phyloP scores from a whole-genome alignment of 2,113 vertebrate genomes.

The Macquaria ambigua region DNA sequence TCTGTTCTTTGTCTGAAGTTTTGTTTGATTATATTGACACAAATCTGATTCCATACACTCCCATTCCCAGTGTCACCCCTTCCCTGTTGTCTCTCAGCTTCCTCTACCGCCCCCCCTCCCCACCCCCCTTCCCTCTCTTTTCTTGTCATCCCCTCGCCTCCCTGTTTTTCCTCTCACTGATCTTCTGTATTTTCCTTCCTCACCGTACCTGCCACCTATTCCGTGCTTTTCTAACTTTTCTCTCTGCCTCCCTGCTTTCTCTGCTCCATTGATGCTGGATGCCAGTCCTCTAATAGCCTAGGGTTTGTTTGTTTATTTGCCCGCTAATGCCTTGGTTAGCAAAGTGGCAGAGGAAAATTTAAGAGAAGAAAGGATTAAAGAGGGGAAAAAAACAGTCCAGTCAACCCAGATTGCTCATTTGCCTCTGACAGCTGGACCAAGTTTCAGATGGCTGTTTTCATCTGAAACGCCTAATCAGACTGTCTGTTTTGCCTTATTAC shows the following conservation, averaged over 20 bases:
- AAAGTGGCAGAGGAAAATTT: constrained; percentile 34
- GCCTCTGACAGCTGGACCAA: constrained; percentile 47
- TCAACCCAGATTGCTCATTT: constrained; percentile 56
- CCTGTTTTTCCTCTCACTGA: background rate
- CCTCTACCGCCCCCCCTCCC: background rate
- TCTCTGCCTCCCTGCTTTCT: constrained; percentile 4
- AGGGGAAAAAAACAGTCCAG: constrained; percentile 8
- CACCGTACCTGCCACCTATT: constrained; percentile 31
- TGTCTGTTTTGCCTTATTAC: constrained; percentile 46
- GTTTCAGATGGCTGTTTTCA: constrained; percentile 45
- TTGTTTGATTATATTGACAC: too few relatives aligned
- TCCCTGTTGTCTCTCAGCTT: constrained; percentile 36
- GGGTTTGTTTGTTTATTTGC: background rate
- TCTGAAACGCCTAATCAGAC: constrained; percentile 43
- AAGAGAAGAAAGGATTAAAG: constrained; percentile 44
- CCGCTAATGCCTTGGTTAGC: constrained; percentile 32
- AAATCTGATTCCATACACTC: too few relatives aligned
- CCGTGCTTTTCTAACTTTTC: background rate
- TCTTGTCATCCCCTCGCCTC: background rate
- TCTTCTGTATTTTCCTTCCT: background rate
- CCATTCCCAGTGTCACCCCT: constrained; percentile 21
- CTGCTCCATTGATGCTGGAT: background rate
- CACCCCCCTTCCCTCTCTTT: background rate
- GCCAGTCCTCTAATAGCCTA: constrained; percentile 23
- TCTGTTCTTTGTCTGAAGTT: too few relatives aligned